Percentiles rank a stretch among this genome's conserved stretches.
These are phyloP conservation scores for Clamator glandarius DNA, from an alignment of 2,797 vertebrate genomes.

Conservation along the genomic window DNA sequence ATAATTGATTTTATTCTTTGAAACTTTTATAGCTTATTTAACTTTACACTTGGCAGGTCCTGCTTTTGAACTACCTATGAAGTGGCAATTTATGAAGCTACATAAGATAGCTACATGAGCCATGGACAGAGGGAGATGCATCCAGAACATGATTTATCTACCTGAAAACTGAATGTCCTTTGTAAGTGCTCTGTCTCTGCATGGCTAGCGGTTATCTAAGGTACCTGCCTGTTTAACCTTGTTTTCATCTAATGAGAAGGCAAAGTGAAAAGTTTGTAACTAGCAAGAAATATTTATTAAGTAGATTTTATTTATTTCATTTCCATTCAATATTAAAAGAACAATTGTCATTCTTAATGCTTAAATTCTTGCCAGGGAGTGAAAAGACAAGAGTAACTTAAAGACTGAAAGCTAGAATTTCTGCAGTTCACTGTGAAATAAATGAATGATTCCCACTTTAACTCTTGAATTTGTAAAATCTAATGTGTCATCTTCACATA, in stretches of 20 bases:
- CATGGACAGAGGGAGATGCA: not conserved
- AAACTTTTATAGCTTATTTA: not conserved
- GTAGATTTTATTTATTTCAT: not conserved
- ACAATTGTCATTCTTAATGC: not conserved
- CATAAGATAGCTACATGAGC: not conserved
- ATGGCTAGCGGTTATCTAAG: not conserved
- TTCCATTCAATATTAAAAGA: not conserved
- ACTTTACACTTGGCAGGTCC: not conserved
- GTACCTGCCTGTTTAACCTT: not conserved
- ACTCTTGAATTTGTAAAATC: not conserved
- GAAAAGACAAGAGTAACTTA: not conserved
- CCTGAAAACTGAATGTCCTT: not conserved
- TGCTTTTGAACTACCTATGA: not conserved
- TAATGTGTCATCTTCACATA: not conserved
- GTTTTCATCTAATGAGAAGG: not conserved
- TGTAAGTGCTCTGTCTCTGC: not conserved
- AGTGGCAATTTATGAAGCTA: not conserved
- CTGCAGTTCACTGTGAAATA: not conserved
- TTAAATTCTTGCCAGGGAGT: not conserved
- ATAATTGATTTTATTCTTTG: not conserved
- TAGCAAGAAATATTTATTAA: not conserved
- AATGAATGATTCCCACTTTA: fast-evolving
- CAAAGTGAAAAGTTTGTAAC: not conserved
- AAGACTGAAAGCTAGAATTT: not conserved
- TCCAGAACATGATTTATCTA: not conserved